Evolutionary conservation across 1,140 invertebrate species (phyloP), one percentile per base, ranked within the genome.

Genomic region (Panagrolaimus sp.): DNA sequence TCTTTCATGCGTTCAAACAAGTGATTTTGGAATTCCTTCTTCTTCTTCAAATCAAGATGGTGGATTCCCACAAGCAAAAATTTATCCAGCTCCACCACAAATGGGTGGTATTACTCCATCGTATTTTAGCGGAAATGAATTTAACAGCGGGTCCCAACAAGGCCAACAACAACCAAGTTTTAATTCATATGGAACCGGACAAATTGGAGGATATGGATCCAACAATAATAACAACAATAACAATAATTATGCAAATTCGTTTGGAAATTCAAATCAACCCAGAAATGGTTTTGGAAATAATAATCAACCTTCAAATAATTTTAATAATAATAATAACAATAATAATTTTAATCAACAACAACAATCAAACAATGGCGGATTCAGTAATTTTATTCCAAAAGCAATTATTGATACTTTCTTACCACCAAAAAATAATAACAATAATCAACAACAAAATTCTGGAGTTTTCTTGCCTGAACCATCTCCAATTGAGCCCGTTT

Each of bases 1-100:
- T 28, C 70, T 83, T 28, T 81, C 78, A 28, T 81, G 79, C 64
- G 43, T 72, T 67, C 67, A 73, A 58, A 47, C 67, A 8, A 69
- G 63, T 21, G 17, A 26, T 17, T 44, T 14, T 8, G n/a, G 24
- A 8, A 24, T 47, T 1, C 24, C 43, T 17, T 28, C 24, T 7
- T 26, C n/a, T 15, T 67, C 67, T 26, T 65, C 67, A 28, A 26
- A 21, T 12, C 21, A 58, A 12, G 28, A 58, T 21, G 52, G 52
- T 6, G 10, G 10, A 21, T 58, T 58, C 21, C 52, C 52, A 12
- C 52, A 58, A 28, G 52, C 52, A 26, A 58, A 58, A n/a, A 58
- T 58, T 5, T 58, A 58, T 28, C 52, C 52, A 28, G 28, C 28
- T 21, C 52, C 52, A 58, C 52, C 52, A 58, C 32, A 38, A 7